phyloP scores from a whole-genome alignment of 1,140 invertebrate species.

The Drosophila murphyi region DNA sequence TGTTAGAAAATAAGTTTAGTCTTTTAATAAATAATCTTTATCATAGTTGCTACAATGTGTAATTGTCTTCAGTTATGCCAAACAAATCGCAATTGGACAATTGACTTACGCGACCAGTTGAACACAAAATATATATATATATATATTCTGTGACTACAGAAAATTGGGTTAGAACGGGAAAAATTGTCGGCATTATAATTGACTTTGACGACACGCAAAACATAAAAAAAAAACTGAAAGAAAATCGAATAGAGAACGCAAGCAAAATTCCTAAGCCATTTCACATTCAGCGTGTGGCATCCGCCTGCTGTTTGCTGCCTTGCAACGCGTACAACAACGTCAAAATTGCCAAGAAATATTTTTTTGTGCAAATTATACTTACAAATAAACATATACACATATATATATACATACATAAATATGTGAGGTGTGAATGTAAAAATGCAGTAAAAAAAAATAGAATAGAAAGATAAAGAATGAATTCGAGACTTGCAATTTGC shows the following conservation, averaged over 20 bases:
- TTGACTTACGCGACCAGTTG: constrained; percentile 9
- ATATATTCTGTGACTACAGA: constrained; percentile 11
- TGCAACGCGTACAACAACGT: constrained; percentile 3
- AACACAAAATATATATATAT: neutral
- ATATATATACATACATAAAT: neutral
- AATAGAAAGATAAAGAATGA: constrained; percentile 1
- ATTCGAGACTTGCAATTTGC: constrained; percentile 11
- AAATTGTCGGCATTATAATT: constrained; percentile 59
- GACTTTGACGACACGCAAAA: constrained; percentile 45
- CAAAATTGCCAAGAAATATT: constrained; percentile 25
- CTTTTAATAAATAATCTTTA: too few relatives aligned
- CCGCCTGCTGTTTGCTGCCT: constrained; percentile 9
- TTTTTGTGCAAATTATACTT: constrained; percentile 48
- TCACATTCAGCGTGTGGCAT: constrained; percentile 11
- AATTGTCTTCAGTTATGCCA: constrained; percentile 43
- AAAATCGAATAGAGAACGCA: constrained; percentile 24
- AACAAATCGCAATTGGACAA: constrained; percentile 49
- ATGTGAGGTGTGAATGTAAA: neutral
- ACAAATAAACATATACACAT: constrained; percentile 8
- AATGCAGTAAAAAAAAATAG: neutral
- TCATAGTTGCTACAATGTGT: too few relatives aligned
- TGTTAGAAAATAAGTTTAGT: neutral
- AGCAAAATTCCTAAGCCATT: constrained; percentile 31
- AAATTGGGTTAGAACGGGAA: constrained; percentile 61
- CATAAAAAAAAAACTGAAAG: neutral